Base-by-base conservation (phyloP, 2,888 invertebrate genomes). In the Rutpela maculata region DNA sequence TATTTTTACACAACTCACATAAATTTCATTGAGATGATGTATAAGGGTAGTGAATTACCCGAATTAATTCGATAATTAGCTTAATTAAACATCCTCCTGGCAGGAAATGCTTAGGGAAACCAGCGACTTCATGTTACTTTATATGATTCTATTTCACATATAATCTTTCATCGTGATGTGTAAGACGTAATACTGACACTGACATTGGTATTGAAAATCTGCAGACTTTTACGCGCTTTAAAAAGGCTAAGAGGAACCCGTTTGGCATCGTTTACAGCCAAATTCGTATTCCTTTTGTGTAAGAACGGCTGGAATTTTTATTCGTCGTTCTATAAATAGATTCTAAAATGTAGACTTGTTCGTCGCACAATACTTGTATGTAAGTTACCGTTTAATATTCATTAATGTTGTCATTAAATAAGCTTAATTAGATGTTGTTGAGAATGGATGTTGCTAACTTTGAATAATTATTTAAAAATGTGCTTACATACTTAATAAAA, bases 301-400 rank as follows among this genome's bases (percentile, higher is more conserved):
- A 35, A 3, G 43, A 43, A 19, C 38, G 18, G 43, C 43, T 19
- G 19, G 65, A 63, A 63, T 63, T 31, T 63, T 38, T 18, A 19
- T 43, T 18, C 17, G 22, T 19, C 10, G 3, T 65, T 38, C 65
- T 65, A 43, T 43, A 65, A 65, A 65, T 43, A 65, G 38, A n/a
- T 65, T 5, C 35, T 7, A 9, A 43, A 65, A 43, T 65, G 19
- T 43, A 7, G 43, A 15, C 11, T 65, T 9, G 15, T 22, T 15
- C 19, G 22, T 15, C 12, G 50, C 15, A n/a, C 50, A 50, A 50
- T n/a, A 15, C 6, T n/a, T n/a, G 15, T 15, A 43, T 43, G 4
- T n/a, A 50, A 50, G 50, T n/a, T 7, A n/a, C 50, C n/a, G n/a
- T 50, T 50, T 2, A 50, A 43, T 43, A 12, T 50, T 50, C n/a